Evolutionary conservation across 2,888 invertebrate species (phyloP).

Genomic region (Ectemnius continuus): DNA sequence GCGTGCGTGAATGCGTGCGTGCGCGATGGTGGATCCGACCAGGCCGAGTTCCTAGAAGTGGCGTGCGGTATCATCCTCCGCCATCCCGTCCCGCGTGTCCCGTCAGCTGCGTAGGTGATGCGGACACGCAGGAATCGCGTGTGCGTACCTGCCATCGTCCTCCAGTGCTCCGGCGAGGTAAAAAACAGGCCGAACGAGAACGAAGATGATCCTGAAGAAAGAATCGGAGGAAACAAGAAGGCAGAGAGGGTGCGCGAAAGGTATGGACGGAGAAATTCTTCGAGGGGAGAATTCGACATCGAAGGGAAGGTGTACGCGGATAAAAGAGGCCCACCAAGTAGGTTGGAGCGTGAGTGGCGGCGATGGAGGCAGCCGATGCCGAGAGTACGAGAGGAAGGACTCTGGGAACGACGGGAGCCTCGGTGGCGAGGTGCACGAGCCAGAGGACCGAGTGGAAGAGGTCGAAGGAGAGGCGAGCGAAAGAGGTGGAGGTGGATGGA

Average conservation of each 20-base stretch:
- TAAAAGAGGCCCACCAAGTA: conserved; percentile 59
- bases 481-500: conserved; percentile 45
- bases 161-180: background rate
- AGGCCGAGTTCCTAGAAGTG: conserved; percentile 72
- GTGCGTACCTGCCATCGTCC: conserved; percentile 22
- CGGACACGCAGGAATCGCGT: conserved; percentile 56
- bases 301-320: conserved; percentile 29
- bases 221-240: background rate
- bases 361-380: conserved; percentile 49
- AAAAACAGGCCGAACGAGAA: background rate
- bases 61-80: conserved; percentile 70
- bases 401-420: conserved; percentile 58
- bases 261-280: background rate
- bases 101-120: conserved; percentile 71
- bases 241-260: conserved; percentile 13
- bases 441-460: conserved; percentile 63
- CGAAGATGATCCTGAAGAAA: too few relatives aligned
- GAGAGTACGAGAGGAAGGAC: conserved; percentile 59
- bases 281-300: conserved; percentile 18
- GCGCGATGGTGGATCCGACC: conserved; percentile 56
- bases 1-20: conserved; percentile 52
- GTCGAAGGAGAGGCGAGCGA: conserved; percentile 26
- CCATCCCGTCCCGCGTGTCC: conserved; percentile 48
- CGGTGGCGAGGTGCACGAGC: conserved; percentile 57
- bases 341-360: conserved; percentile 51